phyloP scores from a whole-genome alignment of 1,140 invertebrate genomes.

The Heliothis subflexa region DNA sequence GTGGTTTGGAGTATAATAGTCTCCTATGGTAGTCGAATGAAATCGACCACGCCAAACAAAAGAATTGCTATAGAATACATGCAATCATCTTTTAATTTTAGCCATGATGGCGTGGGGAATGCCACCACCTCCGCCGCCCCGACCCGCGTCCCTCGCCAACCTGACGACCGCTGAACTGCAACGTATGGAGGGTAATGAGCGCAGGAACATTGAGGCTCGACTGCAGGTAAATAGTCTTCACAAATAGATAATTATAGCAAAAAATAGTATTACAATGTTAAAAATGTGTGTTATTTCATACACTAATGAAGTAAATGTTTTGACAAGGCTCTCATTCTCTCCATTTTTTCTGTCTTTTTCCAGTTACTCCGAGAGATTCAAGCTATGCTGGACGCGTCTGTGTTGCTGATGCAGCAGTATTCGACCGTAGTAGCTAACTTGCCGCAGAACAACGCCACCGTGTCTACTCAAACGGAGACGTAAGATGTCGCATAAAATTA shows the following conservation, averaged over 20 bases:
- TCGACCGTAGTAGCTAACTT: slow-evolving; percentile 87
- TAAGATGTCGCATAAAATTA: slow-evolving; percentile 52
- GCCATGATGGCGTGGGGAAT: slow-evolving; percentile 86
- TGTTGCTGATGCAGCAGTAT: slow-evolving; percentile 96
- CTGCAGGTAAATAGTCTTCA: slow-evolving; percentile 87
- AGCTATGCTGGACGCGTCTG: slow-evolving; percentile 94
- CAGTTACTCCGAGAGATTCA: slow-evolving; percentile 94
- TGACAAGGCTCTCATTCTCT: too few species aligned
- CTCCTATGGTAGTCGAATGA: neutral
- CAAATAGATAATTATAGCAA: too few species aligned
- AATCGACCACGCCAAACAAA: too few species aligned
- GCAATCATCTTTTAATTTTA: slow-evolving; percentile 55
- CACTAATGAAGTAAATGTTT: too few species aligned
- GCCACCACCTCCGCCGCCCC: slow-evolving; percentile 90
- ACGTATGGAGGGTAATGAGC: slow-evolving; percentile 95
- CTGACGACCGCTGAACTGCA: slow-evolving; percentile 94
- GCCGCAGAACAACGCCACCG: slow-evolving; percentile 68
- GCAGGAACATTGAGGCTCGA: slow-evolving; percentile 95
- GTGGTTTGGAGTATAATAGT: neutral
- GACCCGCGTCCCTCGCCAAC: slow-evolving; percentile 91
- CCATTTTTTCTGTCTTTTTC: slow-evolving; percentile 9
- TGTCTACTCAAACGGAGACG: slow-evolving; percentile 83
- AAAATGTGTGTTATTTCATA: neutral
- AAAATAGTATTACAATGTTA: neutral
- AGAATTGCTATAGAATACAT: neutral